These are phyloP conservation scores for Sander lucioperca DNA, from an alignment of 2,113 vertebrate genomes.

Conservation along the genomic window DNA sequence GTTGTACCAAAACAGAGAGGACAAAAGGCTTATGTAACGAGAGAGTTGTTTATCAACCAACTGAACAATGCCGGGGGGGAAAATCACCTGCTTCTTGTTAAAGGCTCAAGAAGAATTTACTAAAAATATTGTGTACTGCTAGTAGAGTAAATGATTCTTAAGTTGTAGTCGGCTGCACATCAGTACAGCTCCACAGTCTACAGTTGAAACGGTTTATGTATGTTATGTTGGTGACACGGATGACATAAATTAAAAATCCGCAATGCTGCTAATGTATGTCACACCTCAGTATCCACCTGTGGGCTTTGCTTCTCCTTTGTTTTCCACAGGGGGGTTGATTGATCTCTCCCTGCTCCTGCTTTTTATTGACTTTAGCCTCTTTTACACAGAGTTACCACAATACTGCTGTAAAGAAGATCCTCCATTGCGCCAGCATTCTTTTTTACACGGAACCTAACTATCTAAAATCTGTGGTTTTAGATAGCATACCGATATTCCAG, in stretches of 20 bases:
- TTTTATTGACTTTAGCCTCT: neutral
- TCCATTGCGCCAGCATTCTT: too few relatives aligned
- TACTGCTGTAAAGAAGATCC: too few relatives aligned
- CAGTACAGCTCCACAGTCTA: neutral
- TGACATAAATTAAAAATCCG: conserved; percentile 7
- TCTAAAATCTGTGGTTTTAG: too few relatives aligned
- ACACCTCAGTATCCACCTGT: conserved; percentile 6
- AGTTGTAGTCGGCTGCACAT: neutral
- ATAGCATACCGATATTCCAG: too few relatives aligned
- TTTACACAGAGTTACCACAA: too few relatives aligned
- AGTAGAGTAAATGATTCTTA: neutral
- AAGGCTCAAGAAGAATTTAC: conserved; percentile 3
- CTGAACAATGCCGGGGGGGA: neutral
- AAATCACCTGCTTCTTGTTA: conserved; percentile 12
- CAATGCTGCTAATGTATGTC: neutral
- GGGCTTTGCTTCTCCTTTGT: neutral
- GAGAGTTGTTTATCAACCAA: conserved; percentile 30
- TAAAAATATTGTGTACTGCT: neutral
- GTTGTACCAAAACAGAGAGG: conserved; percentile 38
- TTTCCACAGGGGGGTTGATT: conserved; percentile 6
- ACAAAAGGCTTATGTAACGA: conserved; percentile 37
- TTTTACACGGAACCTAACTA: too few relatives aligned
- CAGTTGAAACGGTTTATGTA: neutral
- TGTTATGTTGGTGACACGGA: neutral
- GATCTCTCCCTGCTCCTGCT: neutral